A percentile compares a stretch with the other conserved stretches of the same genome.
These are phyloP conservation scores for Phoenicopterus ruber DNA, from an alignment of 2,113 vertebrate species.

Conservation along the genomic window DNA sequence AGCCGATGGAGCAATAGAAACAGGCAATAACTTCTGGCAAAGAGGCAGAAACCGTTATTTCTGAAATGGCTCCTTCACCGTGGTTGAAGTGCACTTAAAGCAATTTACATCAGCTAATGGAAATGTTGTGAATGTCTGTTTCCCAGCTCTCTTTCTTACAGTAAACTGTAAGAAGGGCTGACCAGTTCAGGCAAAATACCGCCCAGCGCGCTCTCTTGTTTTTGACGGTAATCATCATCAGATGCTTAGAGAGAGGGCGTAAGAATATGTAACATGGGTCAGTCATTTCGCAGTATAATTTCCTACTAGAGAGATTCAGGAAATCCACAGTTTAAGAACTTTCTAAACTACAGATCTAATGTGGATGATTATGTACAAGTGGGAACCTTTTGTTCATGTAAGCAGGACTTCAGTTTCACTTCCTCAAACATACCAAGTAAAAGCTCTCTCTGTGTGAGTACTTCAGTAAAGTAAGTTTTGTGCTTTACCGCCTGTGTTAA, in stretches of 20 bases:
- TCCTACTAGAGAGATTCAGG: not conserved
- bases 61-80: not conserved
- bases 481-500: not conserved
- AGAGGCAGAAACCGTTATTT: not conserved
- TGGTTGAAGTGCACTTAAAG: not conserved
- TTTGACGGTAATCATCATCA: not conserved
- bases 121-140: not conserved
- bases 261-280: rapidly evolving
- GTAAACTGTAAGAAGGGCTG: not conserved
- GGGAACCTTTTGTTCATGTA: not conserved
- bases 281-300: not conserved
- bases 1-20: not conserved
- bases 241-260: not conserved
- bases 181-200: not conserved
- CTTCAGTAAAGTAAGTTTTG: not conserved
- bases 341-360: not conserved
- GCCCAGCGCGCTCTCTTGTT: not conserved
- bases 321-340: not conserved
- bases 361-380: not conserved
- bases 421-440: not conserved
- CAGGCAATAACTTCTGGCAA: not conserved
- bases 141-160: not conserved
- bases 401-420: not conserved
- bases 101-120: not conserved
- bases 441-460: not conserved